Evolutionary conservation across 2,888 invertebrate species (phyloP).

Genomic region (Lochmaea capreae): DNA sequence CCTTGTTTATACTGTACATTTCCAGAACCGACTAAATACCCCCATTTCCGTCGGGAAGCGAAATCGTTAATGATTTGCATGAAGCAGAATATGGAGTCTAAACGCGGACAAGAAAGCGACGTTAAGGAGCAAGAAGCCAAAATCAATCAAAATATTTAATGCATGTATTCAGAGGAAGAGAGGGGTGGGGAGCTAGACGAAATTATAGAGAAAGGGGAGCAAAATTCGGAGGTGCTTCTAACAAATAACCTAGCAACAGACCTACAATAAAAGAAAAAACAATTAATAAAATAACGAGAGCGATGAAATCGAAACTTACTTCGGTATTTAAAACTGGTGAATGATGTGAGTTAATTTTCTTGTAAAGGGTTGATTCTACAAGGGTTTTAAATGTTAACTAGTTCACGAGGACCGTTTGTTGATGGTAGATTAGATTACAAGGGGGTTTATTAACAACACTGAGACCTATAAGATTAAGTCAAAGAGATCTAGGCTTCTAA

Average conservation of each 20-base stretch:
- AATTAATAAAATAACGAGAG: not conserved
- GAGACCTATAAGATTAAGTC: too few species aligned
- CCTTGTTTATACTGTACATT: not conserved
- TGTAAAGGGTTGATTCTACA: not conserved
- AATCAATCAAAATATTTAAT: conserved; percentile 21
- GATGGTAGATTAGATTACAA: too few species aligned
- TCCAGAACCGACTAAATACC: not conserved
- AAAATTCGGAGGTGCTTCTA: not conserved
- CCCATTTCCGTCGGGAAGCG: conserved; percentile 1
- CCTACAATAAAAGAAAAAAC: not conserved
- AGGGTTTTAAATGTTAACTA: not conserved
- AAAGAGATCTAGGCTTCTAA: too few species aligned
- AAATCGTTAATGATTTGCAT: conserved; percentile 20
- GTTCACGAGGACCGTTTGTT: too few species aligned
- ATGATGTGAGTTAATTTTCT: not conserved
- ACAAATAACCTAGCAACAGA: not conserved
- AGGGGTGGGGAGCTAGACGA: conserved; percentile 9
- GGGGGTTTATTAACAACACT: too few species aligned
- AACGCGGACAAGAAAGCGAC: conserved; percentile 6
- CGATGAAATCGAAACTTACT: not conserved
- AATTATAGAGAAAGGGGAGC: not conserved
- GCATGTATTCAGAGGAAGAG: conserved; percentile 4
- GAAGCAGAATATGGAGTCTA: conserved; percentile 4
- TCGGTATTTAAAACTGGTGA: not conserved
- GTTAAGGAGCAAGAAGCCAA: conserved; percentile 22